These are phyloP conservation scores for Stenopsyche tienmushanensis DNA, from an alignment of 1,140 invertebrate genomes.

Conservation along the genomic window DNA sequence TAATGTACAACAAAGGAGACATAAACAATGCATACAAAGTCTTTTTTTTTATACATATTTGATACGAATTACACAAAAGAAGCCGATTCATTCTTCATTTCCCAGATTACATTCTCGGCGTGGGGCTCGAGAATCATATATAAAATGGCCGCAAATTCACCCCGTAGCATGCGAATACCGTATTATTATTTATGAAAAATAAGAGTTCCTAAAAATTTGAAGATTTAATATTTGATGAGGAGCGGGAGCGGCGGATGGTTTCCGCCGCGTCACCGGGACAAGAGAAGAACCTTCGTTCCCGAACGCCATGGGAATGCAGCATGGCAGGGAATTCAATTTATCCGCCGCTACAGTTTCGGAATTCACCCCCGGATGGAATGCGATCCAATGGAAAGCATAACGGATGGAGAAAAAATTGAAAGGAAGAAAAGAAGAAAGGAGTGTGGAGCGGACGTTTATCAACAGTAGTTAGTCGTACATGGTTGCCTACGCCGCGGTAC, in stretches of 20 bases:
- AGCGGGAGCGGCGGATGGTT: conserved; percentile 31
- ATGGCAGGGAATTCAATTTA: conserved; percentile 41
- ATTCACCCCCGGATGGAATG: conserved; percentile 37
- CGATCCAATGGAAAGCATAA: conserved; percentile 37
- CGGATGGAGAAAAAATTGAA: not conserved
- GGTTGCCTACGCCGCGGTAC: conserved; percentile 28
- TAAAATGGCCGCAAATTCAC: no score
- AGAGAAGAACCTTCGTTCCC: conserved; percentile 25
- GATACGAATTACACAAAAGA: no score
- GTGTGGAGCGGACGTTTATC: conserved; percentile 30
- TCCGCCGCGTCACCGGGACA: conserved; percentile 33
- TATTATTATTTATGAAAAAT: no score
- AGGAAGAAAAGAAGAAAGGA: conserved; percentile 15
- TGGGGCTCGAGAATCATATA: no score
- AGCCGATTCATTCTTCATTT: no score
- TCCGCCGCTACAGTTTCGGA: conserved; percentile 35
- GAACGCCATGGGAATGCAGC: conserved; percentile 37
- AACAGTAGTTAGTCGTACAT: conserved; percentile 37
- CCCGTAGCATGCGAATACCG: no score
- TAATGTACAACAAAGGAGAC: no score
- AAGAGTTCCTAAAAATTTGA: no score
- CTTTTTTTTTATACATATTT: no score
- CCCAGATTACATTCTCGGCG: no score
- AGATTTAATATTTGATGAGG: conserved; percentile 42
- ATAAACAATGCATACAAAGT: no score